phyloP scores from a whole-genome alignment of 2,888 invertebrate genomes.

The Serrognathus titanus region DNA sequence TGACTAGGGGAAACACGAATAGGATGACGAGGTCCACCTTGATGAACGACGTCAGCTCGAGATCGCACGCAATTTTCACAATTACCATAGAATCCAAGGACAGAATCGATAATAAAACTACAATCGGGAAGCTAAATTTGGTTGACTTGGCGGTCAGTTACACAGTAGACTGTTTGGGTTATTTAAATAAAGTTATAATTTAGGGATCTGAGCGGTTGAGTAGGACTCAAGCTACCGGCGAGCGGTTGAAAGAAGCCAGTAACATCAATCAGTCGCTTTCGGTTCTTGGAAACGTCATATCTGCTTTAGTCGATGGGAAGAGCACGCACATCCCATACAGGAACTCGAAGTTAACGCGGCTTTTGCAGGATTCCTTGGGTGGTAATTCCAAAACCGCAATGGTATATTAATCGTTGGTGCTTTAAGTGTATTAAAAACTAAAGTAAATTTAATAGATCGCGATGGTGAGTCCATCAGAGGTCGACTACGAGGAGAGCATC shows the following conservation, averaged over 20 bases:
- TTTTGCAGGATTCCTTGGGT: slow-evolving; percentile 94
- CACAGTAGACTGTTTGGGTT: not conserved
- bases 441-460: slow-evolving; percentile 69
- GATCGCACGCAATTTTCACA: slow-evolving; percentile 98
- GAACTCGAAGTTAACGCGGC: slow-evolving; percentile 92
- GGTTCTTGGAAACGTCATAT: slow-evolving; percentile 96
- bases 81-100: slow-evolving; percentile 96
- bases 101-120: slow-evolving; percentile 76
- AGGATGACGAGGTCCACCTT: slow-evolving; percentile 87
- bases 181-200: not conserved
- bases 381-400: slow-evolving; percentile 95
- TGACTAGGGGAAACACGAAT: slow-evolving; percentile 93
- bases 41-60: slow-evolving; percentile 95
- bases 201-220: slow-evolving; percentile 96
- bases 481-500: slow-evolving; percentile 96
- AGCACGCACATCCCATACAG: slow-evolving; percentile 96
- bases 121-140: slow-evolving; percentile 94
- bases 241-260: slow-evolving; percentile 91
- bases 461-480: slow-evolving; percentile 93
- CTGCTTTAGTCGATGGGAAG: slow-evolving; percentile 96
- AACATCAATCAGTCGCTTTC: slow-evolving; percentile 98
- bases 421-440: not conserved
- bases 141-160: slow-evolving; percentile 88
- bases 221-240: slow-evolving; percentile 93
- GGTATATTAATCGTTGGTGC: slow-evolving; percentile 52